Conservation (phyloP, 2,888 invertebrate species). For the Germaria angustata region DNA sequence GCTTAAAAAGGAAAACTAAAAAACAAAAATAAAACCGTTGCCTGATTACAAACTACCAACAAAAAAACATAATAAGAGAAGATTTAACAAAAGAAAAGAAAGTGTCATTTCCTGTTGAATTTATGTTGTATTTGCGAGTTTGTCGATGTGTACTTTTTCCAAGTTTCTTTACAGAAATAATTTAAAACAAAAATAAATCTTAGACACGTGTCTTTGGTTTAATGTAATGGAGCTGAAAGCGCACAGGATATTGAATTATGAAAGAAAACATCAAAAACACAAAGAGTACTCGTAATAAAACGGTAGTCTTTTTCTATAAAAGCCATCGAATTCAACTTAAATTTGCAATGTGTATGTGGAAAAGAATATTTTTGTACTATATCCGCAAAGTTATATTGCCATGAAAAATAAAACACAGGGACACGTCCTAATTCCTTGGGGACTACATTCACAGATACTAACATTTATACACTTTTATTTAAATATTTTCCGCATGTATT, state of each 20-base stretch:
- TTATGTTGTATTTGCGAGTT: background rate
- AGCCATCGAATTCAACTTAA: slow-evolving; percentile 4
- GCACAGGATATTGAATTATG: slow-evolving; percentile 33
- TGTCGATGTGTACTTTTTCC: too few relatives aligned
- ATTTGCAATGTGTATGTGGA: background rate
- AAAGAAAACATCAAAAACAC: background rate
- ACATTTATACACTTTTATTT: too few relatives aligned
- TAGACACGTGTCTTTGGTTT: background rate
- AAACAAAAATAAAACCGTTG: background rate
- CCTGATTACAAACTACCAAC: background rate
- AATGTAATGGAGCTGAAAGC: background rate
- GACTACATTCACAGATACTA: background rate
- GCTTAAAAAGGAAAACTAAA: background rate
- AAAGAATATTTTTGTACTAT: background rate
- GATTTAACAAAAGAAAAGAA: background rate
- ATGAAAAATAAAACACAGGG: background rate
- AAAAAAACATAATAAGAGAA: background rate
- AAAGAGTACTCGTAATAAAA: background rate
- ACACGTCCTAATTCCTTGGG: background rate
- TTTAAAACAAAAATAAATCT: background rate
- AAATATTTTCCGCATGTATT: too few relatives aligned
- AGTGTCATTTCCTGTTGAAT: slow-evolving; percentile 13
- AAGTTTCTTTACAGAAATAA: background rate
- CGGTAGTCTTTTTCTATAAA: background rate
- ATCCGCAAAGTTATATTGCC: background rate